Percentiles rank a stretch among this genome's conserved stretches.
Conservation (phyloP, 2,113 vertebrate genomes). For the Hippopotamus amphibius region DNA sequence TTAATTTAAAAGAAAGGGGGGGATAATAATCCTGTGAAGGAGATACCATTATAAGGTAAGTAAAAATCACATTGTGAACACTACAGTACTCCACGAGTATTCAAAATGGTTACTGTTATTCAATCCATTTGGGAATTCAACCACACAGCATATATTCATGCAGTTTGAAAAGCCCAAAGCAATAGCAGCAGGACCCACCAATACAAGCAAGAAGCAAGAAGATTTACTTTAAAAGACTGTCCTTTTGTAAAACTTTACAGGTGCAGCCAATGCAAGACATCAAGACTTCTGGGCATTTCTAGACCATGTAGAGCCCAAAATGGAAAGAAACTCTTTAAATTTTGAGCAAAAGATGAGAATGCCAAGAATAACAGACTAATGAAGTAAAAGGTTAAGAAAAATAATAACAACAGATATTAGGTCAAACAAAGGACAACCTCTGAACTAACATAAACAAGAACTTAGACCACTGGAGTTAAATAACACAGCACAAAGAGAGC, state of each 20-base stretch:
- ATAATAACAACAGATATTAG: background rate
- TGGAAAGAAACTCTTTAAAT: background rate
- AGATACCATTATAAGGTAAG: background rate
- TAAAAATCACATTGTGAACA: background rate
- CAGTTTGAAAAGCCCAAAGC: background rate
- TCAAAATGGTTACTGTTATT: background rate
- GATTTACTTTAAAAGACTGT: background rate
- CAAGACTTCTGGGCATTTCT: background rate
- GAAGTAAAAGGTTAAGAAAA: constrained; percentile 24
- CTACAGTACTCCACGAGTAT: background rate
- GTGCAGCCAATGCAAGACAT: background rate
- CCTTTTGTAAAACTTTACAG: background rate
- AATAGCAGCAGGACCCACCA: background rate
- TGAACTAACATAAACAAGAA: background rate
- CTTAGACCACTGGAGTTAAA: background rate
- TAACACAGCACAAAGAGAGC: background rate
- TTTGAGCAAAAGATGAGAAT: constrained; percentile 14
- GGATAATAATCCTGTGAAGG: background rate
- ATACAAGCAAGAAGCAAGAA: background rate
- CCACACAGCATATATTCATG: rapidly evolving
- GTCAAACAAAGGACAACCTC: background rate
- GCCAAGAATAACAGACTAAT: background rate
- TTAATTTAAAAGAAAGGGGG: too few species aligned
- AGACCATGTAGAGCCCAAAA: background rate
- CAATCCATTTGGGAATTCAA: background rate